Conservation (phyloP, 1,140 invertebrate genomes). For the Aphis craccivora region DNA sequence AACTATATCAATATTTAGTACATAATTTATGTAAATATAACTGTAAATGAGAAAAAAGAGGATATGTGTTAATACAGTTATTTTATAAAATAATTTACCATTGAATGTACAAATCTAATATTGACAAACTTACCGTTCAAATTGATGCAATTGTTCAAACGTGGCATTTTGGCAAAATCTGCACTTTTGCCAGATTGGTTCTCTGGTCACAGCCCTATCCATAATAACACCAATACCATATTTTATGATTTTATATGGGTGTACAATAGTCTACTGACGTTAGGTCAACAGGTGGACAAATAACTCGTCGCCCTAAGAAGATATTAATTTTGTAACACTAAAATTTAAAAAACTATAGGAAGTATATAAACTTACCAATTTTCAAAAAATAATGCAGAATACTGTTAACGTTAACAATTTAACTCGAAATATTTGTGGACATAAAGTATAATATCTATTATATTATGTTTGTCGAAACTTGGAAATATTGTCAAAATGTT, state of each 20-base stretch:
- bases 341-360: not conserved
- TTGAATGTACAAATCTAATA: no score
- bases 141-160: constrained; percentile 43
- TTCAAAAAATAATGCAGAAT: not conserved
- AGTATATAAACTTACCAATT: not conserved
- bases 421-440: not conserved
- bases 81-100: not conserved
- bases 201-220: constrained; percentile 51
- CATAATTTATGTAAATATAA: not conserved
- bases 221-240: constrained; percentile 51
- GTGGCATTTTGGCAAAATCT: constrained; percentile 43
- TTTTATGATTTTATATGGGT: constrained; percentile 31
- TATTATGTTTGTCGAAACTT: not conserved
- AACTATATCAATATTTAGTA: not conserved
- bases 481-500: not conserved
- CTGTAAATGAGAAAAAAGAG: not conserved
- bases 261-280: not conserved
- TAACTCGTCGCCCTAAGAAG: not conserved
- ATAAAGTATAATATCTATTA: no score
- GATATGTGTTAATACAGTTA: not conserved
- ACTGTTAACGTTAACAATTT: not conserved
- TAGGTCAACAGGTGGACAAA: not conserved
- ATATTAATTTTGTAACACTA: no score
- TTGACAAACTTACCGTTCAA: constrained; percentile 15
- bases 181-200: constrained; percentile 52